Conservation (phyloP, 2,113 vertebrate species). For the Emydura subglobosa region DNA sequence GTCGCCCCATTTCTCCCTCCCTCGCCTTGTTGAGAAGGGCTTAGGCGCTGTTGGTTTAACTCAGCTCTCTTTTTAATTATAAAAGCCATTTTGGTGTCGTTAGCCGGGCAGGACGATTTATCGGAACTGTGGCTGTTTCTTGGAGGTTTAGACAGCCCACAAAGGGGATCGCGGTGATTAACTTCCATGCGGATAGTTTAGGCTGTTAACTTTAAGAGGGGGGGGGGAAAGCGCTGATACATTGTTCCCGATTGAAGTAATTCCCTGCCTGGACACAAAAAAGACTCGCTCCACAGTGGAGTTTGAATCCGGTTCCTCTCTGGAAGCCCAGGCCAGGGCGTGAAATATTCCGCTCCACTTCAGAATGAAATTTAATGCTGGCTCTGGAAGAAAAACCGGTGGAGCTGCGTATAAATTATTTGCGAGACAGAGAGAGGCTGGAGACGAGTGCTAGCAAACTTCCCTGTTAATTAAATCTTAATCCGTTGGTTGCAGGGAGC, state of each 20-base stretch:
- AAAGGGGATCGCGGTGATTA: constrained; percentile 58
- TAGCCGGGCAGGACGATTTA: constrained; percentile 56
- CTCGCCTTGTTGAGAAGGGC: constrained; percentile 58
- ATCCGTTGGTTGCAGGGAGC: constrained; percentile 48
- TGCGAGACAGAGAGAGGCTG: constrained; percentile 57
- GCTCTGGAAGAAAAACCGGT: constrained; percentile 65
- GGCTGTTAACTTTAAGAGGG: not conserved
- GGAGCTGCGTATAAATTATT: constrained; percentile 61
- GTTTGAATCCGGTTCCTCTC: not conserved
- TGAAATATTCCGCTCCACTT: constrained; percentile 54
- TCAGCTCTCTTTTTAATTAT: constrained; percentile 67
- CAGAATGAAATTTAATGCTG: constrained; percentile 50
- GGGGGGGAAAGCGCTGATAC: not conserved
- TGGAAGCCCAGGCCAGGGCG: not conserved
- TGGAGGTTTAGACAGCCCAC: constrained; percentile 51
- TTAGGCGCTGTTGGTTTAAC: constrained; percentile 69
- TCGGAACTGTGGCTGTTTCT: constrained; percentile 53
- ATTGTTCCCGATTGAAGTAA: not conserved
- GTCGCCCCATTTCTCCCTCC: constrained; percentile 69
- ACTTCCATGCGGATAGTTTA: constrained; percentile 53
- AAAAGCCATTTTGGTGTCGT: constrained; percentile 68
- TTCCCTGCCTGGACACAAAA: not conserved
- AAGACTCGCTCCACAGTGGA: not conserved
- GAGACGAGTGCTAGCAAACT: constrained; percentile 48
- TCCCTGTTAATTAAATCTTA: constrained; percentile 73